These are phyloP conservation scores for Epinephelus moara DNA, from an alignment of 2,113 vertebrate species.

Conservation along the genomic window DNA sequence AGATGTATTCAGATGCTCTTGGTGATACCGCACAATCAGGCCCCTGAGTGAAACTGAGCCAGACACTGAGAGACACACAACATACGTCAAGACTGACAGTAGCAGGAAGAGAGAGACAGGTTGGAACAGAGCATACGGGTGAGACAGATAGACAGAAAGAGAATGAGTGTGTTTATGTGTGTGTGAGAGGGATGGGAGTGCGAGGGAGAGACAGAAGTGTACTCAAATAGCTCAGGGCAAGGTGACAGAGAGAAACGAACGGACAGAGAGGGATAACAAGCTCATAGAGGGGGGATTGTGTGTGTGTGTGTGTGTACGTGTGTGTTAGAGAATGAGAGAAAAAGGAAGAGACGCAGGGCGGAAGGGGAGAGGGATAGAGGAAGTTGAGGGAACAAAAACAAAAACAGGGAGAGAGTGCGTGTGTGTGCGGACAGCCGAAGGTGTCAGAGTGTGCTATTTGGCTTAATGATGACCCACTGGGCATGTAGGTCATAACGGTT, in stretches of 20 bases:
- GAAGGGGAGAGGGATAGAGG: conserved; percentile 59
- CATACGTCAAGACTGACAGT: conserved; percentile 44
- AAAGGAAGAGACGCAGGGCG: conserved; percentile 51
- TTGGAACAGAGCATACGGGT: conserved; percentile 26
- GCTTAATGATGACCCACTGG: conserved; percentile 77
- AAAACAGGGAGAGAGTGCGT: conserved; percentile 51
- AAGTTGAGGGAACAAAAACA: conserved; percentile 68
- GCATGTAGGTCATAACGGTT: conserved; percentile 77
- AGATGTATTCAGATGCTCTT: no score
- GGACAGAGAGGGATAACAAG: conserved; percentile 73
- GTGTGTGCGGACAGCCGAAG: conserved; percentile 49
- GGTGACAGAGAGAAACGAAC: conserved; percentile 77
- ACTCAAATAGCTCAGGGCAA: conserved; percentile 81
- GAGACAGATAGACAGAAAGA: conserved; percentile 55
- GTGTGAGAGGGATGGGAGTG: conserved; percentile 31
- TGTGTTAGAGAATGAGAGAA: conserved; percentile 40
- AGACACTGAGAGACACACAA: conserved; percentile 29
- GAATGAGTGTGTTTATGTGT: conserved; percentile 38
- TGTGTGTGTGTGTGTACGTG: conserved; percentile 24
- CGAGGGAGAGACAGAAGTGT: conserved; percentile 65
- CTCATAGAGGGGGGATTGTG: conserved; percentile 48
- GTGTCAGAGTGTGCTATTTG: conserved; percentile 70
- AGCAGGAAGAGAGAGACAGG: conserved; percentile 30
- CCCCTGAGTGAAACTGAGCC: neutral
- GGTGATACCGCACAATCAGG: neutral